Conservation (phyloP, 1,140 invertebrate genomes). For the Mycetomoellerius zeteki region DNA sequence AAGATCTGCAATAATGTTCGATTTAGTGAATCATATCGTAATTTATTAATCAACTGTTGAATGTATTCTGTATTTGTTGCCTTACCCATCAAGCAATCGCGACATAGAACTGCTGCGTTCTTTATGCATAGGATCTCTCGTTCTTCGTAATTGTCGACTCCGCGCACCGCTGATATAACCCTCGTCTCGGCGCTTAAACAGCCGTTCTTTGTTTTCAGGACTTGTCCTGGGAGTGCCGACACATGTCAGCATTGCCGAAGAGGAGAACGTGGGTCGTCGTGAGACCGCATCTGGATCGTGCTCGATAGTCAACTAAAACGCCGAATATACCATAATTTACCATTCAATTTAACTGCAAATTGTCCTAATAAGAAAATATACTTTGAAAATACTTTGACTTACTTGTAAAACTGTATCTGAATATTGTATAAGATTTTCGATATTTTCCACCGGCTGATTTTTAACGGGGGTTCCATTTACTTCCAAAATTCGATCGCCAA, state of each 20-base stretch:
- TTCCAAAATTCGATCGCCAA: constrained; percentile 96
- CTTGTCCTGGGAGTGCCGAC: constrained; percentile 82
- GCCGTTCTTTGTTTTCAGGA: constrained; percentile 88
- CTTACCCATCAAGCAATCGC: constrained; percentile 92
- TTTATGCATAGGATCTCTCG: constrained; percentile 89
- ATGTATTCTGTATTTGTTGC: not conserved
- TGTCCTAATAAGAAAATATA: not conserved
- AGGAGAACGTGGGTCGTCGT: constrained; percentile 83
- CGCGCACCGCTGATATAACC: constrained; percentile 88
- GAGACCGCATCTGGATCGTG: constrained; percentile 93
- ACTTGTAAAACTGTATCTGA: constrained; percentile 92
- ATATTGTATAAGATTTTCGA: constrained; percentile 92
- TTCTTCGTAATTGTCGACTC: constrained; percentile 87
- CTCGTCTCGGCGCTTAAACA: constrained; percentile 91
- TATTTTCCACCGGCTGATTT: constrained; percentile 92
- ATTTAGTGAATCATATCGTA: constrained; percentile 1
- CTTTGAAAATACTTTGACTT: constrained; percentile 60
- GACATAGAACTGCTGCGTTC: constrained; percentile 95
- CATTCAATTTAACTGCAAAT: not conserved
- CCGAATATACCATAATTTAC: not conserved
- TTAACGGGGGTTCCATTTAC: constrained; percentile 96
- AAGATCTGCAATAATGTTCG: constrained; percentile 81
- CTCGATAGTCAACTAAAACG: constrained; percentile 93
- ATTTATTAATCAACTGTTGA: constrained; percentile 19
- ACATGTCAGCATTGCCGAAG: constrained; percentile 83